These are phyloP conservation scores for Exaiptasia diaphana DNA, from an alignment of 64 coral and sea anemone genomes.

Conservation along the genomic window DNA sequence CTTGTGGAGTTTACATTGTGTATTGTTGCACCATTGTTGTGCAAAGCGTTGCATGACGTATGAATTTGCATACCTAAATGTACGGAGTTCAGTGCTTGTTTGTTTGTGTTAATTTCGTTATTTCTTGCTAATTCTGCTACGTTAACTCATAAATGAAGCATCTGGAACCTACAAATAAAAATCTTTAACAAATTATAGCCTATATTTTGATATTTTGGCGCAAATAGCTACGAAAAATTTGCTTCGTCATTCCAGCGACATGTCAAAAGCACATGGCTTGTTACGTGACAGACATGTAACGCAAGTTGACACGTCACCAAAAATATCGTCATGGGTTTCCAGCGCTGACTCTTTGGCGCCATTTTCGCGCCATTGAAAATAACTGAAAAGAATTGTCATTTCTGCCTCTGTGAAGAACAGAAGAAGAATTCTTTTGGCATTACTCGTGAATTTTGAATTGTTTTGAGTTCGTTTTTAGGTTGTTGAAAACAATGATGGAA, in stretches of 20 bases:
- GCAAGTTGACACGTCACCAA: conserved; percentile 20
- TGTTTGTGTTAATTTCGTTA: neutral
- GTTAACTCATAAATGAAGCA: neutral
- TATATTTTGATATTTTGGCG: neutral
- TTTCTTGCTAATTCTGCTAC: neutral
- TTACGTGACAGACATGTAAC: neutral
- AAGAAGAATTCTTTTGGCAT: no score
- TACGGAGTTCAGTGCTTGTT: neutral
- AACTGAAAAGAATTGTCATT: no score
- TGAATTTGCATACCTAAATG: no score
- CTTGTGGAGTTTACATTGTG: no score
- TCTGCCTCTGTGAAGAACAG: no score
- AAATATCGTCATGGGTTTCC: neutral
- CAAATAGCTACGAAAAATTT: neutral
- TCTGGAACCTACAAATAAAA: neutral
- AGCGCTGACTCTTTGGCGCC: no score
- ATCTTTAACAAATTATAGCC: neutral
- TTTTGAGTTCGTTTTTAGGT: no score
- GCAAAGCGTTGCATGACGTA: no score
- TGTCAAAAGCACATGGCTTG: neutral
- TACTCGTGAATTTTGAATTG: no score
- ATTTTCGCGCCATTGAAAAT: no score
- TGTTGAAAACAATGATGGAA: no score
- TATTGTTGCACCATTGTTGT: no score
- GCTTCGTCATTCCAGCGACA: conserved; percentile 7